A percentile compares a stretch with the other conserved stretches of the same genome.
Conservation (phyloP, 2,797 vertebrate genomes). For the Thripadectes ignobilis region DNA sequence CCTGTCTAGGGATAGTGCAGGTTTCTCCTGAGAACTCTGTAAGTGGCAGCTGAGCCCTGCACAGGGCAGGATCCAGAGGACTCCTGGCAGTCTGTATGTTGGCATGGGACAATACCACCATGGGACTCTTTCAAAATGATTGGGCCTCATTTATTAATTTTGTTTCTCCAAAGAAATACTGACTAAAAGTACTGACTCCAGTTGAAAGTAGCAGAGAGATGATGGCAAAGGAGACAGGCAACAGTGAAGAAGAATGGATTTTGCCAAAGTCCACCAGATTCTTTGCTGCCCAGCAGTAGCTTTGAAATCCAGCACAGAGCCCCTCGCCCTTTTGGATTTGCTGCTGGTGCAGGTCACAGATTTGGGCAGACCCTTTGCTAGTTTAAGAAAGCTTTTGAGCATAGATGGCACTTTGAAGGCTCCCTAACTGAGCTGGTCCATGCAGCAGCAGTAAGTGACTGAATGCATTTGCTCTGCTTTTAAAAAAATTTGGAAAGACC, state of each 20-base stretch:
- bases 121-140: neutral
- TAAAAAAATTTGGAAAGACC: neutral
- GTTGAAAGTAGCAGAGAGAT: neutral
- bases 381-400: neutral
- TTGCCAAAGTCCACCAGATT: neutral
- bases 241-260: neutral
- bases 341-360: neutral
- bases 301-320: neutral
- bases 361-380: neutral
- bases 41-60: neutral
- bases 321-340: fast-evolving
- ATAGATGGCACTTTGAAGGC: neutral
- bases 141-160: neutral
- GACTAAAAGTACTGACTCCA: neutral
- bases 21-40: neutral
- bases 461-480: neutral
- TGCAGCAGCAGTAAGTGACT: neutral
- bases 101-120: neutral
- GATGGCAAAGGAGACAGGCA: neutral
- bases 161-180: neutral
- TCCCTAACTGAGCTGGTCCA: neutral
- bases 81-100: neutral
- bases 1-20: neutral
- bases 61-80: too few relatives aligned
- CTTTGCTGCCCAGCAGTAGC: neutral